A percentile compares a stretch with the other conserved stretches of the same genome.
Conservation (phyloP, 2,797 vertebrate species). For the Phrynocephalus vlangalii region DNA sequence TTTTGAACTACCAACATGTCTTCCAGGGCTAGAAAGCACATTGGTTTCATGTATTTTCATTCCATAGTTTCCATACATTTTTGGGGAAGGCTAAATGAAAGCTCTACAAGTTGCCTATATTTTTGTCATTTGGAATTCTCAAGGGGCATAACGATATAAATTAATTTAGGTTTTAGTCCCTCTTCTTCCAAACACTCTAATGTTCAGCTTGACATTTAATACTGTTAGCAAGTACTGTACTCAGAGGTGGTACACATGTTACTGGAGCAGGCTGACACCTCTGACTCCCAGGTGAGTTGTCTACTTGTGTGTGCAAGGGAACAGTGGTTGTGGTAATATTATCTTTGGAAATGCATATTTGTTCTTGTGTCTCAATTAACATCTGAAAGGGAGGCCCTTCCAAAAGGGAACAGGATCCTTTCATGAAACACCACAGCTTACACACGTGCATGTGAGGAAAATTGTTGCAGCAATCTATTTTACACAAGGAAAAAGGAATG, state of each 20-base stretch:
- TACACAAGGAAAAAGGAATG: neutral
- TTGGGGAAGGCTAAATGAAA: slow-evolving; percentile 36
- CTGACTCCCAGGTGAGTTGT: neutral
- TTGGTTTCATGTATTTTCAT: slow-evolving; percentile 20
- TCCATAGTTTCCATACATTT: neutral
- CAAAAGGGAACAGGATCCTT: neutral
- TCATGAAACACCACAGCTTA: neutral
- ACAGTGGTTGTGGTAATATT: neutral
- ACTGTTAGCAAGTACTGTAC: neutral
- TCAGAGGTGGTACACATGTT: neutral
- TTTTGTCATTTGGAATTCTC: slow-evolving; percentile 25
- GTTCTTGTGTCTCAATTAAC: slow-evolving; percentile 4
- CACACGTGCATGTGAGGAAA: neutral
- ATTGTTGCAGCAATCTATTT: neutral
- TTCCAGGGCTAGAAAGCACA: slow-evolving; percentile 24
- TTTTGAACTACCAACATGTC: slow-evolving; percentile 26
- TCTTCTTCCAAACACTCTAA: slow-evolving; percentile 26
- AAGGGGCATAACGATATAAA: neutral
- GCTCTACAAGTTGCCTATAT: neutral
- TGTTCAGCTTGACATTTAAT: slow-evolving; percentile 14
- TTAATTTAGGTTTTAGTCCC: slow-evolving; percentile 17
- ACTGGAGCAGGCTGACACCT: neutral
- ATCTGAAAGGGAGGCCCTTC: neutral
- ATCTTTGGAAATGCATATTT: neutral
- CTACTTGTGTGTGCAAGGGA: neutral